These are phyloP conservation scores for Ormia ochracea DNA, from an alignment of 2,888 invertebrate species.

Conservation along the genomic window DNA sequence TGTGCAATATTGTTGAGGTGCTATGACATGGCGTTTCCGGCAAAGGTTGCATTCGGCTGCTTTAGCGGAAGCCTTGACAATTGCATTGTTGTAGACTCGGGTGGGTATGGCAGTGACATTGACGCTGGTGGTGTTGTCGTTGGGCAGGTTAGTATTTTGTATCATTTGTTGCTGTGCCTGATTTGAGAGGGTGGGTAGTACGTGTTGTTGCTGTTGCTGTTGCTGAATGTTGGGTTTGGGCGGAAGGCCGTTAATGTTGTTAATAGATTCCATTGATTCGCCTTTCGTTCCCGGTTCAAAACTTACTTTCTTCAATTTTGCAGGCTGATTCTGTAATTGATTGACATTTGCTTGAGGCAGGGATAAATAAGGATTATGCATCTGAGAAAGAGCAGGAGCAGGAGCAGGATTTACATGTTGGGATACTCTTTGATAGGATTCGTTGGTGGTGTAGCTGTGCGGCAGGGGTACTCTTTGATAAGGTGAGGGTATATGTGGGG, in stretches of 20 bases:
- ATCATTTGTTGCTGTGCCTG: conserved; percentile 29
- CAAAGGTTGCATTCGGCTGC: conserved; percentile 90
- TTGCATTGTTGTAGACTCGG: conserved; percentile 77
- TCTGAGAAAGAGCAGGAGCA: conserved; percentile 57
- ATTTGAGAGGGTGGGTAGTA: conserved; percentile 63
- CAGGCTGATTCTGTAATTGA: conserved; percentile 76
- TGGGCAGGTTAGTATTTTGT: conserved; percentile 33
- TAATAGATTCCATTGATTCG: conserved; percentile 74
- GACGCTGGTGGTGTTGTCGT: conserved; percentile 55
- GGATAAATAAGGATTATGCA: conserved; percentile 71
- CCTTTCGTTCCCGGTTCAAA: conserved; percentile 86
- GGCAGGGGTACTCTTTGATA: conserved; percentile 82
- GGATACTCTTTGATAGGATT: conserved; percentile 77
- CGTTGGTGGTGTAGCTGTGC: conserved; percentile 79
- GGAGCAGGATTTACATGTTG: conserved; percentile 47
- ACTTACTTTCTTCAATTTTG: conserved; percentile 83
- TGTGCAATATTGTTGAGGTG: conserved; percentile 89
- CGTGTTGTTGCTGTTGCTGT: conserved; percentile 67
- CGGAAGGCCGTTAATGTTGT: conserved; percentile 56
- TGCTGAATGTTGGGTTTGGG: conserved; percentile 66
- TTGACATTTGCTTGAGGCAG: conserved; percentile 72
- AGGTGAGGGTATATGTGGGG: conserved; percentile 74
- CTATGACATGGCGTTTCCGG: conserved; percentile 87
- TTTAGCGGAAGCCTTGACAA: conserved; percentile 78
- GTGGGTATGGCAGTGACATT: conserved; percentile 76